phyloP scores from a whole-genome alignment of 2,888 invertebrate species.

The Drosophila cognata region DNA sequence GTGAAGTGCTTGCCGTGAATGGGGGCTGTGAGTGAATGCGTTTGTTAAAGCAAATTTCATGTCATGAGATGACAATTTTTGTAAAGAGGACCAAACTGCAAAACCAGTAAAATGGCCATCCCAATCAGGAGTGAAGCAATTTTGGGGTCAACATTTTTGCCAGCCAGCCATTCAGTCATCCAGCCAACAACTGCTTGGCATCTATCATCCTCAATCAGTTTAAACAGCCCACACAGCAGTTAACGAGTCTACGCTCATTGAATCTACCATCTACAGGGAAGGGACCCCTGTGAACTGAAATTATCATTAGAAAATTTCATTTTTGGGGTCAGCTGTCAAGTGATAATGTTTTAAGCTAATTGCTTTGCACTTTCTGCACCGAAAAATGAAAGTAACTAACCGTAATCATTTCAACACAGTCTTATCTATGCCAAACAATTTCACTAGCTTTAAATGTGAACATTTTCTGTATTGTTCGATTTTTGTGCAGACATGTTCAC shows the following conservation, averaged over 20 bases:
- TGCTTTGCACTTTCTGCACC: slow-evolving; percentile 7
- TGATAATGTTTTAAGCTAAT: slow-evolving; percentile 34
- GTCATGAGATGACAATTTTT: slow-evolving; percentile 60
- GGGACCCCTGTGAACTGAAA: background rate
- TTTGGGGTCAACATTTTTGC: slow-evolving; percentile 33
- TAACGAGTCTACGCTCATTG: slow-evolving; percentile 53
- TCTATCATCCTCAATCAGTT: slow-evolving; percentile 19
- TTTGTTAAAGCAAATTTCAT: slow-evolving; percentile 64
- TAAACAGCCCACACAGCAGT: slow-evolving; percentile 8
- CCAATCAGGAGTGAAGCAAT: background rate
- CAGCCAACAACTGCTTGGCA: slow-evolving; percentile 25
- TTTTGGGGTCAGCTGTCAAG: slow-evolving; percentile 13
- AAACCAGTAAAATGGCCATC: slow-evolving; percentile 42
- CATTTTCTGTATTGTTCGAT: background rate
- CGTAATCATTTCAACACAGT: background rate
- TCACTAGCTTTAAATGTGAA: background rate
- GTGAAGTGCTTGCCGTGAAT: slow-evolving; percentile 14
- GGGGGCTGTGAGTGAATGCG: slow-evolving; percentile 40
- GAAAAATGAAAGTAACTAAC: background rate
- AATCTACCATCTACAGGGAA: slow-evolving; percentile 7
- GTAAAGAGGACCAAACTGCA: slow-evolving; percentile 59
- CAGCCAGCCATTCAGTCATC: background rate
- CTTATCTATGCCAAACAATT: background rate
- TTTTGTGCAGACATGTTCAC: background rate
- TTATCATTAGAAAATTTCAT: slow-evolving; percentile 9